Evolutionary conservation across 2,888 invertebrate genomes (phyloP), one percentile per base, ranked within the genome.

Genomic region (Yponomeuta cagnagella): DNA sequence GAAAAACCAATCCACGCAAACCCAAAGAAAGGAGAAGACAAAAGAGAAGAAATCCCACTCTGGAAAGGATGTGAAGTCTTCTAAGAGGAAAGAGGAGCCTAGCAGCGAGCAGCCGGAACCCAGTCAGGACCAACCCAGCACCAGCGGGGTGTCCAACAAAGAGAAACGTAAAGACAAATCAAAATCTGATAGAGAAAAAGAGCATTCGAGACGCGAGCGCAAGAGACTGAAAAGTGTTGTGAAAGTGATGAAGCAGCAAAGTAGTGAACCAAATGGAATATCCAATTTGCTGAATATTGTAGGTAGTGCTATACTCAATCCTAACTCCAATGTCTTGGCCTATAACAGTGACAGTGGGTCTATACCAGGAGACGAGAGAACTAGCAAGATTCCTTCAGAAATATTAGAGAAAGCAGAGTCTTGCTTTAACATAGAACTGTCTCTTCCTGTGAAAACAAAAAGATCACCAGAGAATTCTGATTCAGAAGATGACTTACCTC

Each of bases 201-300:
- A 58, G 52, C 76, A 75, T 69, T 76, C 74, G 77, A 75, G 75
- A 70, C 82, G 83, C 75, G 85, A 85, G 77, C 82, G 72, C 71
- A 88, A 77, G 83, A 86, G 86, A 83, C 87, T 91, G 83, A 87
- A 78, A 77, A 90, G 90, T 79, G 89, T 90, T 72, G 89, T 90
- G 65, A 87, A 82, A 75, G 85, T 88, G 72, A 83, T 89, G 75
- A 80, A 80, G 73, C 76, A 76, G 73, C 77, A 77, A 73, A 77
- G 74, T 72, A 77, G 77, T 72, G 82, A 80, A 74, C 75, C 82
- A 9, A 79, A 76, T 75, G 77, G 75, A 68, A 78, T 73, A 74
- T 71, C 74, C 52, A 76, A 74, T 74, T 72, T 74, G 71, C 70
- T 74, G 52, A 71, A 71, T 70, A 70, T 74, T 8, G 48, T 74